phyloP scores from a whole-genome alignment of 2,888 invertebrate genomes.

The Epinotia ramella region DNA sequence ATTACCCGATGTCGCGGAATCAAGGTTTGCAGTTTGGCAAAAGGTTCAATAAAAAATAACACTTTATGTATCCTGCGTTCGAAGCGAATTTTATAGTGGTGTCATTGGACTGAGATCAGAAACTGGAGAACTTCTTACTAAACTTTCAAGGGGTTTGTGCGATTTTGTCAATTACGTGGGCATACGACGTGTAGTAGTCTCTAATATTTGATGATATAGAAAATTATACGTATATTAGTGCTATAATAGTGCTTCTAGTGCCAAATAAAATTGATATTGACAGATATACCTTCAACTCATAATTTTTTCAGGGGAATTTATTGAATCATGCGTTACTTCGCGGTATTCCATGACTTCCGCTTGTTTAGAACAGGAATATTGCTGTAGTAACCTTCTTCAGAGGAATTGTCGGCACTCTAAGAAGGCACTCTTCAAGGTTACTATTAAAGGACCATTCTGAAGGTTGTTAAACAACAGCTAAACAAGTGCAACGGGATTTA shows the following conservation, averaged over 20 bases:
- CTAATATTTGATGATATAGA: background rate
- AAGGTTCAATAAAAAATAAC: conserved; percentile 77
- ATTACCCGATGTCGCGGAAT: conserved; percentile 66
- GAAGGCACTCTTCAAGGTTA: no score
- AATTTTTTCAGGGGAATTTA: no score
- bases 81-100: conserved; percentile 76
- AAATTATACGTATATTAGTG: no score
- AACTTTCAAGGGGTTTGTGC: conserved; percentile 54
- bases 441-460: no score
- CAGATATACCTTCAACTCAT: no score
- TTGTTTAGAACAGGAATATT: no score
- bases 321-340: no score
- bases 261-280: background rate
- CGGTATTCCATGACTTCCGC: no score
- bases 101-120: conserved; percentile 74
- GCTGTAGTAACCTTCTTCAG: no score
- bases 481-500: background rate
- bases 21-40: conserved; percentile 74
- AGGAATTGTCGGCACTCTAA: no score
- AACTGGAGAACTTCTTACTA: conserved; percentile 54
- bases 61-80: conserved; percentile 81
- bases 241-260: background rate
- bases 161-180: background rate
- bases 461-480: background rate
- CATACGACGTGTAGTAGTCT: no score